These are phyloP conservation scores for Vidua chalybeata DNA, from an alignment of 2,113 vertebrate genomes.

Conservation along the genomic window DNA sequence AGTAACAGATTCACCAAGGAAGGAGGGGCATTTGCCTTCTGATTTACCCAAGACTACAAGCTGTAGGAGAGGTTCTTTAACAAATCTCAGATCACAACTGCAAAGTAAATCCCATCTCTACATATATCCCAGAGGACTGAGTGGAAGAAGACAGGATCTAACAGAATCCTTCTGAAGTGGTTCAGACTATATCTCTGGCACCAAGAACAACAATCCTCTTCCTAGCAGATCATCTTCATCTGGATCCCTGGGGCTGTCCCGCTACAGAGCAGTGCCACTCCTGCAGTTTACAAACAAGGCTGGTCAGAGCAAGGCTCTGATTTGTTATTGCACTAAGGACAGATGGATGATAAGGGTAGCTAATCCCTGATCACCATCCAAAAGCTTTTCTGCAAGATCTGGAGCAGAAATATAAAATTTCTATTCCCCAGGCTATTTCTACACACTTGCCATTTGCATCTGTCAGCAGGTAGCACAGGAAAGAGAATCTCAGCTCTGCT, in stretches of 20 bases:
- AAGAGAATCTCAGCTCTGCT: background rate
- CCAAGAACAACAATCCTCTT: background rate
- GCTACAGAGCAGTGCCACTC: background rate
- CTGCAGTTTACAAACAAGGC: background rate
- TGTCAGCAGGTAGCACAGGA: background rate
- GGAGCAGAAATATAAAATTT: conserved; percentile 17
- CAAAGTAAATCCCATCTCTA: background rate
- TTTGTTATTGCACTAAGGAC: background rate
- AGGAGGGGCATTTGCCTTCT: background rate
- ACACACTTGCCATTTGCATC: background rate
- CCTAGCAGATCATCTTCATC: background rate
- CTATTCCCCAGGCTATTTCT: conserved; percentile 32
- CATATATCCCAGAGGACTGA: background rate
- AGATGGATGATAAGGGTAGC: conserved; percentile 25
- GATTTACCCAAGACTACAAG: background rate
- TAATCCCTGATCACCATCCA: background rate
- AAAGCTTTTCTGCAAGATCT: conserved; percentile 1
- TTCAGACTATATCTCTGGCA: background rate
- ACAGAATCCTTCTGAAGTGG: background rate
- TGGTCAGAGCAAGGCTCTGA: background rate
- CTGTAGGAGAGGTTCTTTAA: background rate
- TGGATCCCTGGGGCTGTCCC: background rate
- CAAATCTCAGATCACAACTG: background rate
- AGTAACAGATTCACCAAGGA: background rate
- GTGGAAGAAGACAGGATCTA: background rate